Evolutionary conservation across 1,140 invertebrate species (phyloP), one percentile per base, ranked within the genome.

Genomic region (Mylabris phalerata): DNA sequence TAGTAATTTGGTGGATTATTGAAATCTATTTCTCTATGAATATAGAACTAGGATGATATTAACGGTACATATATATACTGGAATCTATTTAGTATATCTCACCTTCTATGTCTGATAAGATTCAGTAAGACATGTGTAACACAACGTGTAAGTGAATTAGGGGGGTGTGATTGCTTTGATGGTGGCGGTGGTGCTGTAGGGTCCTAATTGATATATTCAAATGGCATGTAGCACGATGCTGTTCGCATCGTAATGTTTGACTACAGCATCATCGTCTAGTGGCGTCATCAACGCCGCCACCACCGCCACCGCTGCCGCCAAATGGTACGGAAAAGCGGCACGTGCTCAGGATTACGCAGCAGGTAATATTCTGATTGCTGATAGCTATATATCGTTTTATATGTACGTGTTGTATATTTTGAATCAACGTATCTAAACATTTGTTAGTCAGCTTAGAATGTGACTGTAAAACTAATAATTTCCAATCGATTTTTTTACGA

Each of bases 121-220:
- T 32, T 32, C 32, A 32, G 7, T 45, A 32, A 54, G 51, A 54
- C 51, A 54, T 54, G 43, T 54, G 51, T 54, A 32, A 13, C 5
- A 25, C 32, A 32, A 19, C 19, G 50, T 27, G 45, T 54, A 54
- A 54, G 51, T 54, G 51, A 54, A 54, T 54, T 54, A 54, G 42
- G 51, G 51, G 42, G 43, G 32, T 32, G 32, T 32, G 32, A 32
- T 32, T 5, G 32, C 32, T 32, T 32, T 32, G 32, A 32, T 32
- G 32, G 32, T 32, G 32, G 32, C 32, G 7, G 4, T 45, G 43
- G 19, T 32, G 42, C n/a, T 27, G 51, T 45, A 32, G 3, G 38
- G 13, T 45, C 51, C 51, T 54, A 54, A 54, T 54, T 54, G 51
- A 54, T 54, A 54, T 54, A 54, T 54, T 54, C 51, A 54, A 54